These are phyloP conservation scores for Phengaris alcon DNA, from an alignment of 2,888 invertebrate genomes.

Conservation along the genomic window DNA sequence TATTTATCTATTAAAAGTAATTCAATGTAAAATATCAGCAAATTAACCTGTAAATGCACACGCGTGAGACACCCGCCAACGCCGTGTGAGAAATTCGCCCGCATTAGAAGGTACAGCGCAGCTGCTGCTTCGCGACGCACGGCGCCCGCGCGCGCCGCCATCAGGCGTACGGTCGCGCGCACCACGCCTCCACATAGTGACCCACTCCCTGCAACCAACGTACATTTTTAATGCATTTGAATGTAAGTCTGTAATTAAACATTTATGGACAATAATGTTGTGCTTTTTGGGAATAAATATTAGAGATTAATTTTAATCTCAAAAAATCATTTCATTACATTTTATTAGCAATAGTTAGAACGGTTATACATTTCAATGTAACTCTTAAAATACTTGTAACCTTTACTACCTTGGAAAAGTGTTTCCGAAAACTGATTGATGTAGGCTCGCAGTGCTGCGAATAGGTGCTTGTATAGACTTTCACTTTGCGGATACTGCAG, in stretches of 20 bases:
- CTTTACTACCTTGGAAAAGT: conserved; percentile 85
- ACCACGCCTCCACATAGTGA: conserved; percentile 89
- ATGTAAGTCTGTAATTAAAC: no score
- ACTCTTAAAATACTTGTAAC: no score
- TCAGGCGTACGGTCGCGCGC: conserved; percentile 88
- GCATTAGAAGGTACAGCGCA: conserved; percentile 93
- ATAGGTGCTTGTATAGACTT: conserved; percentile 91
- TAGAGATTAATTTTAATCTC: no score
- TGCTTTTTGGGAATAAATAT: no score
- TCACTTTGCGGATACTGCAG: conserved; percentile 95
- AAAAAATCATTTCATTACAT: no score
- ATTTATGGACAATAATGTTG: no score
- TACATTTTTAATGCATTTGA: background rate
- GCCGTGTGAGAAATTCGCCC: conserved; percentile 95
- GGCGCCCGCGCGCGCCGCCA: conserved; percentile 90
- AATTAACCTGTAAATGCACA: conserved; percentile 90
- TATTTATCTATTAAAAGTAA: background rate
- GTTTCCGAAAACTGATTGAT: conserved; percentile 93
- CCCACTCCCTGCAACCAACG: conserved; percentile 81
- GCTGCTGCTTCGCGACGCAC: conserved; percentile 95
- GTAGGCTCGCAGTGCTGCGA: conserved; percentile 94
- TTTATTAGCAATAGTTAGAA: no score
- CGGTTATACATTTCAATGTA: no score
- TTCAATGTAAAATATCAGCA: background rate
- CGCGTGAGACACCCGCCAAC: conserved; percentile 90